Conservation (phyloP, 2,797 vertebrate genomes). For the Sebastes diaconus region DNA sequence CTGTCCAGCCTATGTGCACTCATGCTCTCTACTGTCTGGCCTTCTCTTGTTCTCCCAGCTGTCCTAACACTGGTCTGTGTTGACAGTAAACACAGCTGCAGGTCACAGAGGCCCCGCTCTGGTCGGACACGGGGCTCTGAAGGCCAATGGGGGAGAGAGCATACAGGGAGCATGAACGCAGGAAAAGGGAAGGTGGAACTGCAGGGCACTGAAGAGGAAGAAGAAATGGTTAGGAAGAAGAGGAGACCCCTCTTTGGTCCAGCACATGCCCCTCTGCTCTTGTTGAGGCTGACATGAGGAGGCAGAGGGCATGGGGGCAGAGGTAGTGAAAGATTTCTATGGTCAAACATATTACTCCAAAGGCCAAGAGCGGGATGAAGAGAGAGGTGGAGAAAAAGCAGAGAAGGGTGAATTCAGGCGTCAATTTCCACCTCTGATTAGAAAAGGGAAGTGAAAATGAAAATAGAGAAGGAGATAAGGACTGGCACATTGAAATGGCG, state of each 20-base stretch:
- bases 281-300: background rate
- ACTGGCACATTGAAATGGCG: background rate
- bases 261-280: constrained; percentile 15
- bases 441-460: background rate
- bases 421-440: background rate
- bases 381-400: background rate
- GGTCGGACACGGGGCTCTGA: constrained; percentile 76
- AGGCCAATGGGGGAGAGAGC: constrained; percentile 60
- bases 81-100: constrained; percentile 89
- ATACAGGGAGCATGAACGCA: constrained; percentile 48
- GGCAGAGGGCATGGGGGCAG: background rate
- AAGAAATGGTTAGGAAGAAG: constrained; percentile 8
- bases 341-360: constrained; percentile 1
- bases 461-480: background rate
- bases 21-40: constrained; percentile 73
- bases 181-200: constrained; percentile 34
- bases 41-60: constrained; percentile 85
- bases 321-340: background rate
- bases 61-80: constrained; percentile 85
- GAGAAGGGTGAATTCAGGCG: background rate
- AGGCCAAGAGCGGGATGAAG: background rate
- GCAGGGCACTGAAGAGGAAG: background rate
- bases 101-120: constrained; percentile 81
- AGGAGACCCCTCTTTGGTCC: background rate
- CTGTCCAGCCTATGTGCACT: constrained; percentile 46